Evolutionary conservation across 2,888 invertebrate genomes (phyloP).

Genomic region (Ophion obscuratus): DNA sequence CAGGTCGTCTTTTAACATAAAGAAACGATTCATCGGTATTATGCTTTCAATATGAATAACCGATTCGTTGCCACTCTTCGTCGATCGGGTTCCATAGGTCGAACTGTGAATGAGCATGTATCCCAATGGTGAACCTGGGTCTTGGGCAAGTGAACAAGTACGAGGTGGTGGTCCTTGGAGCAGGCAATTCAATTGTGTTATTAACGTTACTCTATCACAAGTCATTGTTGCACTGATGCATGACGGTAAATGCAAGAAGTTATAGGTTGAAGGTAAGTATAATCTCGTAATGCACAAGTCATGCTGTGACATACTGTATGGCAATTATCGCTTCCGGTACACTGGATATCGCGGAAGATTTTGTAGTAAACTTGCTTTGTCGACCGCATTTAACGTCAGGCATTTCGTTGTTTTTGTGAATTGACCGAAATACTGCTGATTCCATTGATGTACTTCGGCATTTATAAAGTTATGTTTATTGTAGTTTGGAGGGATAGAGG

Average conservation of each 20-base stretch:
- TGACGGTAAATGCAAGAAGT: neutral
- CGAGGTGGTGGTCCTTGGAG: neutral
- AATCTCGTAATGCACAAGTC: neutral
- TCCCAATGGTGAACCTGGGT: neutral
- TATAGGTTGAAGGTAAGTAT: neutral
- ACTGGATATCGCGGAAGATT: neutral
- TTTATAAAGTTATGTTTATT: neutral
- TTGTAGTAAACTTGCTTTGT: neutral
- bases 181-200: neutral
- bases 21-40: slow-evolving; percentile 21
- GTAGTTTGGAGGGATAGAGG: neutral
- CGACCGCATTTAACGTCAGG: neutral
- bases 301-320: neutral
- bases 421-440: neutral
- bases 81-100: neutral
- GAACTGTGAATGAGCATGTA: neutral
- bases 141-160: slow-evolving; percentile 1
- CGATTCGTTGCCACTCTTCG: neutral
- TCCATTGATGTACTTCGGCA: neutral
- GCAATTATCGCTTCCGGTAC: neutral
- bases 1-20: slow-evolving; percentile 29
- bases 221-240: slow-evolving; percentile 1
- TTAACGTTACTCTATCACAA: neutral
- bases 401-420: neutral
- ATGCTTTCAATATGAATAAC: neutral